These are phyloP conservation scores for Oreochromis mossambicus DNA, from an alignment of 2,797 vertebrate genomes.

Conservation along the genomic window DNA sequence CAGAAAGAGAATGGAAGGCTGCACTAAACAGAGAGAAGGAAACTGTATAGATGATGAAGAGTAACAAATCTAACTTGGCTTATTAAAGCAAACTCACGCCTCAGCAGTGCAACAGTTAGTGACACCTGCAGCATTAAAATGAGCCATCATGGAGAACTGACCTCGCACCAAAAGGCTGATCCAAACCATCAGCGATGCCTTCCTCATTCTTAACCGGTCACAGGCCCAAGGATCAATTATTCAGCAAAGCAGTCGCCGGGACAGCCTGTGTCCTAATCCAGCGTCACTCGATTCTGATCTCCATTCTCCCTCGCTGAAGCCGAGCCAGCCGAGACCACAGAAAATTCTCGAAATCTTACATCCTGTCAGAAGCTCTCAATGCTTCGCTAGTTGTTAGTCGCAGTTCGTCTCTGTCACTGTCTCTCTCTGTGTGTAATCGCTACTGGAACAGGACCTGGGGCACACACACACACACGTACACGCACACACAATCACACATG, in stretches of 20 bases:
- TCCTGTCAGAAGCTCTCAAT: conserved; percentile 54
- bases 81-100: not conserved
- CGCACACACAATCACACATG: not conserved
- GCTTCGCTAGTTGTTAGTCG: conserved; percentile 54
- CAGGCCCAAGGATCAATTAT: conserved; percentile 55
- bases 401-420: conserved; percentile 34
- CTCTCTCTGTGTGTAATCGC: conserved; percentile 31
- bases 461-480: conserved; percentile 34
- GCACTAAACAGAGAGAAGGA: not conserved
- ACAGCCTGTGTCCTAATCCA: conserved; percentile 19
- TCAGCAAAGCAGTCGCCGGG: conserved; percentile 31
- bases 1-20: not conserved
- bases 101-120: not conserved
- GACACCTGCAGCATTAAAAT: not conserved
- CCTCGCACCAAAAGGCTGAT: conserved; percentile 72
- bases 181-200: conserved; percentile 61
- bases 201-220: conserved; percentile 69
- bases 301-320: conserved; percentile 15
- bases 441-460: conserved; percentile 71
- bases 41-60: not conserved
- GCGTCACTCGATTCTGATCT: conserved; percentile 37
- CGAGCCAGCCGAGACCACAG: conserved; percentile 2
- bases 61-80: not conserved
- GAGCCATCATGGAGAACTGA: conserved; percentile 48
- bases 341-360: conserved; percentile 43